Conservation (phyloP, 1,140 invertebrate genomes). For the Stegodyphus dumicola region DNA sequence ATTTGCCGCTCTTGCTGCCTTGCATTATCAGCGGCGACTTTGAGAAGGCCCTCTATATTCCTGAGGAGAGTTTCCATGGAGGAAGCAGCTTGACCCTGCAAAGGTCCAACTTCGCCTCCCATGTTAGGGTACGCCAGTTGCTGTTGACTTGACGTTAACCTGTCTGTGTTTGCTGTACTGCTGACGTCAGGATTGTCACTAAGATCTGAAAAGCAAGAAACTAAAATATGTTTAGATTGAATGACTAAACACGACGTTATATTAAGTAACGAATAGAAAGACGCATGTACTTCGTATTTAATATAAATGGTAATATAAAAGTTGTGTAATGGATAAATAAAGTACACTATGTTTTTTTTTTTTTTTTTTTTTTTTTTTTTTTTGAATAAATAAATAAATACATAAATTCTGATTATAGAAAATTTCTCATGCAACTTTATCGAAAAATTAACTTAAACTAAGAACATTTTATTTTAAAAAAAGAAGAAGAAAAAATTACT, state of each 20-base stretch:
- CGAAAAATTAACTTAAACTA: too few relatives aligned
- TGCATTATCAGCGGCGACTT: constrained; percentile 94
- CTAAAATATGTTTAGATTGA: not conserved
- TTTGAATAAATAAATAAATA: too few relatives aligned
- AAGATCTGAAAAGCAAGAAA: constrained; percentile 52
- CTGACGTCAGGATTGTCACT: constrained; percentile 66
- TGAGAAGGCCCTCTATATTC: constrained; percentile 93
- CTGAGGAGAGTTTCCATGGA: constrained; percentile 92
- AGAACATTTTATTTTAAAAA: too few relatives aligned
- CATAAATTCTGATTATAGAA: too few relatives aligned
- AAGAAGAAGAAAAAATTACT: too few relatives aligned
- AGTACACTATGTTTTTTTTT: too few relatives aligned
- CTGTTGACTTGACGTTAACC: constrained; percentile 62
- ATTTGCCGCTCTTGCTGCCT: constrained; percentile 93
- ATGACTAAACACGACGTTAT: not conserved
- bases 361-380: too few relatives aligned
- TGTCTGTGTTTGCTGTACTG: constrained; percentile 64
- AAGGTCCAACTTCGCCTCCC: constrained; percentile 70
- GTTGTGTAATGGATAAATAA: too few relatives aligned
- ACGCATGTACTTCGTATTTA: not conserved
- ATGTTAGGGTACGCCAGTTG: constrained; percentile 54
- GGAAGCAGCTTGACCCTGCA: constrained; percentile 68
- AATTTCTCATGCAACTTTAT: too few relatives aligned
- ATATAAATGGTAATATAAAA: not conserved
- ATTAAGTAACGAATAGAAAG: not conserved